A percentile compares a stretch with the other conserved stretches of the same genome.
phyloP scores from a whole-genome alignment of 2,888 invertebrate species.

The Megamerina dolium region DNA sequence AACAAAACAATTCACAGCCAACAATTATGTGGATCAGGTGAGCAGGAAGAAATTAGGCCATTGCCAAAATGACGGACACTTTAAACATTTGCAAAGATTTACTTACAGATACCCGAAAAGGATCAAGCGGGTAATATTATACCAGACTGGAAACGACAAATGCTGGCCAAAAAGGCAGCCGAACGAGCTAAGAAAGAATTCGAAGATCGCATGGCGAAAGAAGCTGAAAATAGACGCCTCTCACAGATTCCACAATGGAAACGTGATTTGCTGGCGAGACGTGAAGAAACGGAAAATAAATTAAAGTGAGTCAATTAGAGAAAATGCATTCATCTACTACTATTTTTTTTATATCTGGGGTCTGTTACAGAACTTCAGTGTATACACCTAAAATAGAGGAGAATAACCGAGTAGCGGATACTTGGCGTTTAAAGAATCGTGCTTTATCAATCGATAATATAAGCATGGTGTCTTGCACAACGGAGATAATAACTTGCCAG shows the following conservation, averaged over 20 bases:
- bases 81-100: slow-evolving; percentile 39
- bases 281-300: slow-evolving; percentile 71
- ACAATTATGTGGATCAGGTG: slow-evolving; percentile 87
- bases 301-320: slow-evolving; percentile 57
- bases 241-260: slow-evolving; percentile 93
- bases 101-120: slow-evolving; percentile 74
- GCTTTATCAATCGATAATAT: slow-evolving; percentile 63
- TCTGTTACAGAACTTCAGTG: slow-evolving; percentile 54
- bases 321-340: neutral
- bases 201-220: slow-evolving; percentile 76
- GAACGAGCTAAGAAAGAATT: slow-evolving; percentile 87
- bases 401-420: slow-evolving; percentile 50
- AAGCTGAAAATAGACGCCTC: slow-evolving; percentile 77
- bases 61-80: slow-evolving; percentile 14
- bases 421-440: slow-evolving; percentile 50
- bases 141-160: slow-evolving; percentile 92
- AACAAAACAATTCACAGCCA: slow-evolving; percentile 75
- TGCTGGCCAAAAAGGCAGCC: slow-evolving; percentile 90
- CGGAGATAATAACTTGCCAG: slow-evolving; percentile 32
- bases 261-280: slow-evolving; percentile 75
- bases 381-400: slow-evolving; percentile 68
- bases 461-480: slow-evolving; percentile 46
- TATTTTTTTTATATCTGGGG: no score
- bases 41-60: slow-evolving; percentile 38
- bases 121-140: slow-evolving; percentile 84